Evolutionary conservation across 2,888 invertebrate species (phyloP).

Genomic region (Asteroscopus sphinx): DNA sequence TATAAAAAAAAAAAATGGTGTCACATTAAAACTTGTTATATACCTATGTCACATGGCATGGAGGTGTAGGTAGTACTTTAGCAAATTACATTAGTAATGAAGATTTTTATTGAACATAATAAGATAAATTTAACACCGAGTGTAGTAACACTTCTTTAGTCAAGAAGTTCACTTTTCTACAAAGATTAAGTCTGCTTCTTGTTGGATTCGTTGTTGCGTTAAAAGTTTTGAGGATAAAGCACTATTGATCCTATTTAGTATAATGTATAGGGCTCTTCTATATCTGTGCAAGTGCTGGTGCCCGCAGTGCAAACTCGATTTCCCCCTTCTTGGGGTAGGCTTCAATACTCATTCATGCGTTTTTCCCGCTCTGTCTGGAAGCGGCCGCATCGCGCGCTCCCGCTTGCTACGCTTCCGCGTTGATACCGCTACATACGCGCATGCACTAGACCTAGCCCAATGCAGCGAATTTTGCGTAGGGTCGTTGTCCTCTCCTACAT

Average conservation of each 20-base stretch:
- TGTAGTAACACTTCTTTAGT: not conserved
- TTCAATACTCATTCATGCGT: constrained; percentile 89
- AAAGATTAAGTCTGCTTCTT: constrained; percentile 1
- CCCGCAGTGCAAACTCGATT: constrained; percentile 88
- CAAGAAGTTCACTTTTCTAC: not conserved
- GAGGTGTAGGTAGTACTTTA: not conserved
- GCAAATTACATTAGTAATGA: not conserved
- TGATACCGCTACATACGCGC: constrained; percentile 84
- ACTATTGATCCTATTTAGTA: constrained; percentile 82
- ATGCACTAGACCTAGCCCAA: constrained; percentile 90
- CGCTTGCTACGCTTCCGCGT: constrained; percentile 82
- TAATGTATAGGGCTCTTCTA: constrained; percentile 76
- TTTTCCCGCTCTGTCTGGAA: constrained; percentile 82
- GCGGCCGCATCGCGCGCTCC: constrained; percentile 77
- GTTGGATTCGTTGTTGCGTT: constrained; percentile 22
- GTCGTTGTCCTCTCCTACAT: constrained; percentile 84
- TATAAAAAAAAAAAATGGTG: not conserved
- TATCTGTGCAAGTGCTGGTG: constrained; percentile 82
- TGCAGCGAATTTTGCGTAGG: constrained; percentile 90
- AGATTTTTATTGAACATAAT: not conserved
- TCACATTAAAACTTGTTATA: not conserved
- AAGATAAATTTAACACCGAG: not conserved
- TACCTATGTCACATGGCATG: not conserved
- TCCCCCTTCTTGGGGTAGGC: constrained; percentile 89
- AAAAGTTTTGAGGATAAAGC: constrained; percentile 58